Percentiles rank a stretch among this genome's conserved stretches.
Conservation (phyloP, 2,888 invertebrate genomes). For the Limulus polyphemus region DNA sequence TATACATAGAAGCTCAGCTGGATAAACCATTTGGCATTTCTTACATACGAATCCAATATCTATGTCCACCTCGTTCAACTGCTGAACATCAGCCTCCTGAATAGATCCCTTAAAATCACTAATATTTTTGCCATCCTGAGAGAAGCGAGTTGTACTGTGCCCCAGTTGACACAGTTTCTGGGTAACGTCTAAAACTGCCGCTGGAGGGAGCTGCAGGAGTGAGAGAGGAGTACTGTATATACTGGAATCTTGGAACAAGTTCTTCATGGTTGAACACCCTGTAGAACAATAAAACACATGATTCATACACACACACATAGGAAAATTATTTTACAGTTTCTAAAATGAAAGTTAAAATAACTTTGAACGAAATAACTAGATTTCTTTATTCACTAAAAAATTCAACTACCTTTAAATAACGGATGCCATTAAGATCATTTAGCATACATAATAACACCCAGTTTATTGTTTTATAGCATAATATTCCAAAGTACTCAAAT, state of each 20-base stretch:
- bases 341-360: too few relatives aligned
- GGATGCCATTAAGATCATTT: too few relatives aligned
- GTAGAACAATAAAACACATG: not conserved
- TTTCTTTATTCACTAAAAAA: too few relatives aligned
- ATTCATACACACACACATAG: too few relatives aligned
- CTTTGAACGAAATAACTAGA: too few relatives aligned
- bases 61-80: conserved; percentile 30
- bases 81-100: conserved; percentile 31
- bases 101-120: conserved; percentile 33
- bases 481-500: too few relatives aligned
- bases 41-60: conserved; percentile 68
- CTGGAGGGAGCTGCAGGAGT: conserved; percentile 48
- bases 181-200: conserved; percentile 32
- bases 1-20: conserved; percentile 55
- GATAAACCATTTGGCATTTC: conserved; percentile 72
- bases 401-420: too few relatives aligned
- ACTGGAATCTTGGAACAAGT: conserved; percentile 25
- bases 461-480: too few relatives aligned
- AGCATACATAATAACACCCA: too few relatives aligned
- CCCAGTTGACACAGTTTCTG: conserved; percentile 45
- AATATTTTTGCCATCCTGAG: conserved; percentile 38
- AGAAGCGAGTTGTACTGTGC: conserved; percentile 55
- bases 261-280: conserved; percentile 12
- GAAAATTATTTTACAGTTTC: too few relatives aligned
- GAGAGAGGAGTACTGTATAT: conserved; percentile 42